Percentiles rank a stretch among this genome's conserved stretches.
Conservation (phyloP, 2,888 invertebrate species). For the Aspidiotus destructor region DNA sequence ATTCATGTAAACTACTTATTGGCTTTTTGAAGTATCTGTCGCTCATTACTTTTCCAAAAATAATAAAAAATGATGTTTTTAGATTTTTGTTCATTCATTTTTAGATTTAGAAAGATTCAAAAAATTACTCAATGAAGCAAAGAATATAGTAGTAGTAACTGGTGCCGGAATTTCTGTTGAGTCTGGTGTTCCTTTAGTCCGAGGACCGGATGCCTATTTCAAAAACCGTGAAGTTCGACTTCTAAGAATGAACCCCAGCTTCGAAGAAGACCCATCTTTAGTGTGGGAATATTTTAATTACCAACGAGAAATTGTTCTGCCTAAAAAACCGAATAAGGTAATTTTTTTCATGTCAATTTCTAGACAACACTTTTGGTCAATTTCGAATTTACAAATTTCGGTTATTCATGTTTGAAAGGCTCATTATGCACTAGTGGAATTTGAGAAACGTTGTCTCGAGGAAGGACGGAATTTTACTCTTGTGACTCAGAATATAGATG, state of each 20-base stretch:
- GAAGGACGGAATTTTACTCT: constrained; percentile 43
- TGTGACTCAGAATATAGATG: constrained; percentile 58
- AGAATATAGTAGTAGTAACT: constrained; percentile 56
- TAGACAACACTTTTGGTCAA: no score
- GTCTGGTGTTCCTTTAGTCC: constrained; percentile 78
- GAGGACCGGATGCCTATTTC: constrained; percentile 74
- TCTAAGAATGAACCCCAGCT: constrained; percentile 64
- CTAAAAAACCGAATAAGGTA: constrained; percentile 61
- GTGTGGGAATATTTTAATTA: constrained; percentile 90
- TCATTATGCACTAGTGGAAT: constrained; percentile 58
- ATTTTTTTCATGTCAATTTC: neutral
- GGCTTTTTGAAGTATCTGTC: no score
- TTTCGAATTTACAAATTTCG: neutral
- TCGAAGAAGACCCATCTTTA: constrained; percentile 59
- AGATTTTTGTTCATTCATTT: no score
- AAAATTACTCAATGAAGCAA: constrained; percentile 5
- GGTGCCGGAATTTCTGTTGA: constrained; percentile 76
- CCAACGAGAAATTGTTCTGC: constrained; percentile 62
- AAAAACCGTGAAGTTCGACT: constrained; percentile 59
- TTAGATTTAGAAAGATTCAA: neutral
- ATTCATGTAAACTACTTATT: no score
- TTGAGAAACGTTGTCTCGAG: constrained; percentile 45
- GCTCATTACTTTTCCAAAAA: no score
- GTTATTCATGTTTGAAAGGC: constrained; percentile 46
- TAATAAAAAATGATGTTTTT: no score